phyloP scores from a whole-genome alignment of 2,888 invertebrate genomes.

The Drosophila anomalata region DNA sequence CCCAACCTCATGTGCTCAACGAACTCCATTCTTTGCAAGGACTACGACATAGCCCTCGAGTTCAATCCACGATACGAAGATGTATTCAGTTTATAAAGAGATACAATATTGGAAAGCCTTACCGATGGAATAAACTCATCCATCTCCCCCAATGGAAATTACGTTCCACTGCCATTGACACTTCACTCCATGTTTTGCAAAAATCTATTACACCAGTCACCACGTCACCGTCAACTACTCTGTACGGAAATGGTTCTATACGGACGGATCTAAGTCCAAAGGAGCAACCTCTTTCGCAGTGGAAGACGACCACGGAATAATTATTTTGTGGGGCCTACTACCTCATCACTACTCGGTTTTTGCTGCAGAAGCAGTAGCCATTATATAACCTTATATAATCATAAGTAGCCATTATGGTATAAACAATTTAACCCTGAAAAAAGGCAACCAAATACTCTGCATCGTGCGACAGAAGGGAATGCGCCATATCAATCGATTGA shows the following conservation, averaged over 20 bases:
- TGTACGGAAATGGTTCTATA: slow-evolving; percentile 13
- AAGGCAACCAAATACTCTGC: too few relatives aligned
- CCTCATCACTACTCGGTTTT: slow-evolving; percentile 17
- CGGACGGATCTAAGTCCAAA: slow-evolving; percentile 11
- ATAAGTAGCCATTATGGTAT: too few relatives aligned
- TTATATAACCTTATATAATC: too few relatives aligned
- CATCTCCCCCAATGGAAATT: slow-evolving; percentile 7
- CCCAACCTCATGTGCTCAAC: slow-evolving; percentile 6
- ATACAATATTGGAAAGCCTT: slow-evolving; percentile 10
- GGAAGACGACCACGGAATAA: slow-evolving; percentile 8
- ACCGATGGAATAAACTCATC: slow-evolving; percentile 3
- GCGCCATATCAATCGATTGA: too few relatives aligned
- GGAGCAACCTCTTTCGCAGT: slow-evolving; percentile 17
- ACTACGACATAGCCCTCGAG: background rate
- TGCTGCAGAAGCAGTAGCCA: background rate
- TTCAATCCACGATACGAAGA: slow-evolving; percentile 10
- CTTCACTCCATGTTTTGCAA: slow-evolving; percentile 14
- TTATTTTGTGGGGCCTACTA: slow-evolving; percentile 8
- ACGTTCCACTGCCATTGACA: slow-evolving; percentile 6
- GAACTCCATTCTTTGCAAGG: slow-evolving; percentile 11
- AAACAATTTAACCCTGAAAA: too few relatives aligned
- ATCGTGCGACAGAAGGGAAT: too few relatives aligned
- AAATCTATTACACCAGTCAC: slow-evolving; percentile 10
- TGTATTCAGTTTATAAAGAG: slow-evolving; percentile 8
- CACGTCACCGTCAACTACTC: slow-evolving; percentile 13